Conservation (phyloP, 2,797 vertebrate species). For the Syngnathus rostellatus region DNA sequence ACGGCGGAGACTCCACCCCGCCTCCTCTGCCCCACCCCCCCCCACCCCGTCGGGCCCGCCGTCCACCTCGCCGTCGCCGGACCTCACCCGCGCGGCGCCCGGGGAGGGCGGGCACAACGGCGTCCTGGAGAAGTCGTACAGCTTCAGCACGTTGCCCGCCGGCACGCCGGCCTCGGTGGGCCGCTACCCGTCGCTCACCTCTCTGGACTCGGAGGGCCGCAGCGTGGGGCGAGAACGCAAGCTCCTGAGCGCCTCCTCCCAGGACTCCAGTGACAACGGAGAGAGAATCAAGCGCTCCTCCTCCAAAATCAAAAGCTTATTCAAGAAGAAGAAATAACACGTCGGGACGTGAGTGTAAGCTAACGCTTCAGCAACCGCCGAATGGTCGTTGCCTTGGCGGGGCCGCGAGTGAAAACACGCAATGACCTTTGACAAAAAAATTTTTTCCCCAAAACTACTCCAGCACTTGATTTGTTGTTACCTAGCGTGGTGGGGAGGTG, state of each 20-base stretch:
- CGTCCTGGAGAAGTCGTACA: constrained; percentile 96
- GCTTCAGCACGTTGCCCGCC: constrained; percentile 85
- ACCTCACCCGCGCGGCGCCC: constrained; percentile 73
- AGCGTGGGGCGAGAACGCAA: constrained; percentile 73
- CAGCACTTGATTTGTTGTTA: constrained; percentile 72
- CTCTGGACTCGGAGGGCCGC: constrained; percentile 77
- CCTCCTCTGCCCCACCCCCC: constrained; percentile 64
- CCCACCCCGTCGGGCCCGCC: constrained; percentile 69
- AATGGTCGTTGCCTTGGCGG: constrained; percentile 70
- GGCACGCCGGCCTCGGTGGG: constrained; percentile 79
- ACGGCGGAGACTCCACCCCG: constrained; percentile 72
- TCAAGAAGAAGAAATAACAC: constrained; percentile 86
- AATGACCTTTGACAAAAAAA: neutral
- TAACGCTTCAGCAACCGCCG: constrained; percentile 46
- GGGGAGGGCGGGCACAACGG: constrained; percentile 86
- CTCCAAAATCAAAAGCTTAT: constrained; percentile 94
- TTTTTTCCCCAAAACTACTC: too few relatives aligned
- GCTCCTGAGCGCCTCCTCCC: constrained; percentile 81
- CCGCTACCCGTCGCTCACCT: constrained; percentile 79
- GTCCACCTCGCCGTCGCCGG: constrained; percentile 77
- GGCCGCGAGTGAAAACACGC: neutral
- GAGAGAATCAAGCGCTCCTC: constrained; percentile 91
- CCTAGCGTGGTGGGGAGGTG: constrained; percentile 33
- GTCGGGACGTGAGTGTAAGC: constrained; percentile 57
- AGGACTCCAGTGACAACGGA: constrained; percentile 86